Evolutionary conservation across 2,113 vertebrate species (phyloP), one percentile per base, ranked within the genome.

Genomic region (Seriola quinqueradiata): DNA sequence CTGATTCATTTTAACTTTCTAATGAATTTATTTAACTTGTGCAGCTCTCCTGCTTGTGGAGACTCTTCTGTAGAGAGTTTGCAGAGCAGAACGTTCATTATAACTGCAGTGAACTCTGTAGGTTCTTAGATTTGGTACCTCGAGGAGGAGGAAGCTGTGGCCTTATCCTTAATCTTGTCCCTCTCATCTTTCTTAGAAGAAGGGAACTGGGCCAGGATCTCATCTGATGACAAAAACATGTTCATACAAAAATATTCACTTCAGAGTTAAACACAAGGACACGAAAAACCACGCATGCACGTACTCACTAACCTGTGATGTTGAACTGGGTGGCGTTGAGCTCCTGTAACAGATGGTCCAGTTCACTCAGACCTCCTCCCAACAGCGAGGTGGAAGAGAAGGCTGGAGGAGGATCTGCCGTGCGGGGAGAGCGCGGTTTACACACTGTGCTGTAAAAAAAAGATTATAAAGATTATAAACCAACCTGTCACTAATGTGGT

Each of bases 241-340:
- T 13, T 75, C 44, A 74, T 3, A 11, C 57, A 38, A 61, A 16
- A 52, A 69, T 76, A 40, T 11, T 61, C 4, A 48, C 5, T 42
- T 67, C 59, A 55, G 19, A 60, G 8, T 21, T 32, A 46, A 50
- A 59, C 12, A 46, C 8, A 13, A 1, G 0, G 19, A 34, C 36
- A 19, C n/a, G 4, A 5, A 42, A 12, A 38, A 36, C 44, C 17
- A 70, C n/a, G 70, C 25, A 57, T 12, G 11, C 8, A 66, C 40
- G 67, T 52, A 48, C 25, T 13, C n/a, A 73, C 85, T 52, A 71
- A 97, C 97, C 97, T 92, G 97, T 97, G 85, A 98, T 98, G 94
- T 97, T 97, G 91, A 97, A 97, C 91, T 98, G 97, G 21, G 97
- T 97, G n/a, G 96, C 97, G 17, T 98, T 97, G 61, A 98, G 96